Evolutionary conservation across 2,797 vertebrate genomes (phyloP).

Genomic region (Channa striata): DNA sequence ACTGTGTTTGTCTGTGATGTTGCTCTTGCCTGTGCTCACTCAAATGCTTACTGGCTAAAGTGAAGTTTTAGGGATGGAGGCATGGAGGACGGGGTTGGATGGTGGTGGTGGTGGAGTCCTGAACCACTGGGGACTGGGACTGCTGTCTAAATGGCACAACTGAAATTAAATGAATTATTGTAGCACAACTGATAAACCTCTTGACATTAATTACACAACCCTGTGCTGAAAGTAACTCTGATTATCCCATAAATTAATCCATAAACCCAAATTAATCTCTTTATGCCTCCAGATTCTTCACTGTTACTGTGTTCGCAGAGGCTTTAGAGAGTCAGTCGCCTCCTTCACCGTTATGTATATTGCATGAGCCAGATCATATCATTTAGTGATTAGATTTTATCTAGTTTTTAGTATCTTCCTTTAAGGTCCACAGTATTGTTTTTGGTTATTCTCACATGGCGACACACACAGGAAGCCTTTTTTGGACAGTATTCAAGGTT

Average conservation of each 20-base stretch:
- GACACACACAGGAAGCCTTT: not conserved
- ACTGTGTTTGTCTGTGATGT: slow-evolving; percentile 50
- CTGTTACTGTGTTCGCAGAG: slow-evolving; percentile 48
- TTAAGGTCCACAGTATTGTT: slow-evolving; percentile 53
- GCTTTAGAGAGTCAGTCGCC: slow-evolving; percentile 29
- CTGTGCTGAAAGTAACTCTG: slow-evolving; percentile 62
- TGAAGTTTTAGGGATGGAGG: slow-evolving; percentile 34
- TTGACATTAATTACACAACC: slow-evolving; percentile 76
- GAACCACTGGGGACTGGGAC: slow-evolving; percentile 18
- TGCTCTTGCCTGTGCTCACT: slow-evolving; percentile 32
- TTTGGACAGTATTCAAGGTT: not conserved
- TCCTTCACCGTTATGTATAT: slow-evolving; percentile 61
- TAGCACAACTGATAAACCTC: slow-evolving; percentile 69
- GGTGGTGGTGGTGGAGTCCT: not conserved
- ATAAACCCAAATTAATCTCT: slow-evolving; percentile 48
- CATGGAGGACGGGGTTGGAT: too few species aligned
- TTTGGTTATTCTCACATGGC: too few species aligned
- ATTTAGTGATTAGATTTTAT: slow-evolving; percentile 50
- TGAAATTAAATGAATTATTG: slow-evolving; percentile 67
- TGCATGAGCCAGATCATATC: slow-evolving; percentile 60
- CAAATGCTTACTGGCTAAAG: slow-evolving; percentile 40
- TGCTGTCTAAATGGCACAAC: slow-evolving; percentile 51
- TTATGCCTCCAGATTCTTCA: slow-evolving; percentile 47
- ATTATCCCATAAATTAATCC: slow-evolving; percentile 71
- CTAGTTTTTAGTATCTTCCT: slow-evolving; percentile 35